Evolutionary conservation across 1,140 invertebrate genomes (phyloP), one percentile per base, ranked within the genome.

Genomic region (Drosophila funebris): DNA sequence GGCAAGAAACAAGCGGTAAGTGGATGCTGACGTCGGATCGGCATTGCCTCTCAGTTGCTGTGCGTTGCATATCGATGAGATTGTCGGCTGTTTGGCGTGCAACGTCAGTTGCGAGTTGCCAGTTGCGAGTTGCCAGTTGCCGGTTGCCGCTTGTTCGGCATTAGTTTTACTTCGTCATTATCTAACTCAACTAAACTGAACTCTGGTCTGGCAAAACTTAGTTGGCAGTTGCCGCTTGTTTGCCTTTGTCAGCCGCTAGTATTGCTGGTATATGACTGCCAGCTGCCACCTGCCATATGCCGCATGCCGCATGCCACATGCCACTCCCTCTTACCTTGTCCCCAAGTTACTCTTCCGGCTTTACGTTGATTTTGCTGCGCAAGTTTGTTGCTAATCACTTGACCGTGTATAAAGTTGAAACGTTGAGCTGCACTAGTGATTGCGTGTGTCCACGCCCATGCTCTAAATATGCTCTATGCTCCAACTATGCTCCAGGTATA

Each of bases 1-100:
- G 61, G 57, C 44, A 54, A 39, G 61, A 43, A 54, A 41, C 46
- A 64, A 64, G 20, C 20, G 44, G 27, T 22, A 60, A 67, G 58
- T 70, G 67, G 13, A 62, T 33, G 36, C 16, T 69, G 58, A 14
- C n/a, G 13, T 39, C 24, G 48, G 33, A 14, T 14, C 46, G 27
- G 22, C 13, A 31, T 14, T 50, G 46, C 13, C 46, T 50, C 24
- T 27, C 36, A 11, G 3, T 43, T 5, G 31, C 22, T 11, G 71
- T 87, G 88, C 43, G 66, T 62, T 88, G 88, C 83, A 90, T 90
- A 90, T 90, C 78, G 87, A 90, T 90, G 82, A 90, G 83, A 18
- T 66, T 46, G 22, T 36, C 18, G 9, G 27, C 46, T 7, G 14
- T 29, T 44, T 33, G 18, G 36, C 31, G 22, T 37, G 48, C 57